Evolutionary conservation across 1,140 invertebrate species (phyloP), one percentile per base, ranked within the genome.

Genomic region (Drosophila bocqueti): DNA sequence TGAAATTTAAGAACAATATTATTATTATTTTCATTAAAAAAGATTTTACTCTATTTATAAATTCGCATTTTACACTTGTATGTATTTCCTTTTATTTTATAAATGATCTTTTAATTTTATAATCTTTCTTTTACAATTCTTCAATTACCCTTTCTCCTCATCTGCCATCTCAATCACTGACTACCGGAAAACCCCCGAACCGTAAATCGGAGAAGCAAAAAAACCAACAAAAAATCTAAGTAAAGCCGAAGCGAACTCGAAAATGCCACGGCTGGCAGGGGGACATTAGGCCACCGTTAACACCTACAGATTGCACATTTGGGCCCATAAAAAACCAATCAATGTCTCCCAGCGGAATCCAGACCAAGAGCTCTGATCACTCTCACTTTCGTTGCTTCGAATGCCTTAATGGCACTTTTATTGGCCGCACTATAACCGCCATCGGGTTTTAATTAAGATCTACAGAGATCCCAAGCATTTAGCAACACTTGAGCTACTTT

Each of bases 361-460:
- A 77, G 34, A 57, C 50, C 40, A 71, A 59, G 18, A 72, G 40
- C 26, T 46, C 45, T 4, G 18, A 45, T 45, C 50, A 79, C 77
- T 80, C 77, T 80, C 77, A 79, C 77, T 80, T 80, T 80, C 77
- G 29, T 34, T 7, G 31, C 57, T 43, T 18, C n/a, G 46, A 47
- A 40, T 43, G 55, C 38, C 55, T 77, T 80, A 79, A 80, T 80
- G 43, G 63, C 47, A 42, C 29, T 81, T 81, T 81, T 81, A 80
- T 80, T 80, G 68, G 77, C 42, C 76, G 40, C 62, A 90, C 72
- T 71, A 81, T 85, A 79, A 89, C 84, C 85, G 71, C 69, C 42
- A 81, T 76, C 81, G 76, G 61, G 72, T 90, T 89, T 90, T 91
- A 90, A 91, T 90, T 90, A 90, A 90, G 85, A 90, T 90, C 86